These are phyloP conservation scores for Hippocampus zosterae DNA, from an alignment of 2,113 vertebrate genomes.

Conservation along the genomic window DNA sequence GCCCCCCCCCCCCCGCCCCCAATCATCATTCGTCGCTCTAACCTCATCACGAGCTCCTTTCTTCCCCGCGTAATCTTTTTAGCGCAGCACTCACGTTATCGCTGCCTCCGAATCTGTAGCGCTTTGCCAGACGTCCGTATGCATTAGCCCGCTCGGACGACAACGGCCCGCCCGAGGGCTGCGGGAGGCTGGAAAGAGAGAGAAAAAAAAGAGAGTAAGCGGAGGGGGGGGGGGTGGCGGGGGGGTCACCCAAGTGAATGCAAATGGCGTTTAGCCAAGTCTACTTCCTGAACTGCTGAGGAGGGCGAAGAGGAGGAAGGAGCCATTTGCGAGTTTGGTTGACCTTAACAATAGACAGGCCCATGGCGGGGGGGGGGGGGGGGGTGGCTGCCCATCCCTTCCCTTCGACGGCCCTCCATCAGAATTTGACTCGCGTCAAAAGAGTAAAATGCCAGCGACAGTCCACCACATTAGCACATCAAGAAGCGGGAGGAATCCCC, in stretches of 20 bases:
- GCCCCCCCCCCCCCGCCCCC: constrained; percentile 6
- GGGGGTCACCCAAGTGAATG: no score
- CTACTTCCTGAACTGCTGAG: background rate
- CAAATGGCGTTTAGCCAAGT: no score
- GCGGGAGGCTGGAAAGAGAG: constrained; percentile 12
- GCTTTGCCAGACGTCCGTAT: constrained; percentile 57
- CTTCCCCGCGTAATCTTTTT: constrained; percentile 55
- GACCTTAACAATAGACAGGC: constrained; percentile 52
- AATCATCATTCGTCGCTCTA: constrained; percentile 48
- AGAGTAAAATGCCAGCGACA: constrained; percentile 40
- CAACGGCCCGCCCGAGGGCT: constrained; percentile 49
- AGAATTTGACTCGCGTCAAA: background rate
- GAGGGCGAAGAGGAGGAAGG: constrained; percentile 13
- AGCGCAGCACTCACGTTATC: constrained; percentile 49
- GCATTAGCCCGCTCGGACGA: constrained; percentile 58
- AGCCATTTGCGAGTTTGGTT: constrained; percentile 52
- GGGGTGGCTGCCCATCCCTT: background rate
- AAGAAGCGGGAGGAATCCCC: constrained; percentile 36
- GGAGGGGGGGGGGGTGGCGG: background rate
- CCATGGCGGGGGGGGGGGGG: background rate
- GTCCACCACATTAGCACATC: constrained; percentile 43
- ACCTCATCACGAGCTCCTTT: constrained; percentile 58
- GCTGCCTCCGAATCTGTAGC: constrained; percentile 44
- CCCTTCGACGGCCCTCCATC: background rate
- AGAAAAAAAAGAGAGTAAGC: constrained; percentile 13